Percentiles rank a stretch among this genome's conserved stretches.
Conservation (phyloP, 2,113 vertebrate genomes). For the Oreotrochilus melanogaster region DNA sequence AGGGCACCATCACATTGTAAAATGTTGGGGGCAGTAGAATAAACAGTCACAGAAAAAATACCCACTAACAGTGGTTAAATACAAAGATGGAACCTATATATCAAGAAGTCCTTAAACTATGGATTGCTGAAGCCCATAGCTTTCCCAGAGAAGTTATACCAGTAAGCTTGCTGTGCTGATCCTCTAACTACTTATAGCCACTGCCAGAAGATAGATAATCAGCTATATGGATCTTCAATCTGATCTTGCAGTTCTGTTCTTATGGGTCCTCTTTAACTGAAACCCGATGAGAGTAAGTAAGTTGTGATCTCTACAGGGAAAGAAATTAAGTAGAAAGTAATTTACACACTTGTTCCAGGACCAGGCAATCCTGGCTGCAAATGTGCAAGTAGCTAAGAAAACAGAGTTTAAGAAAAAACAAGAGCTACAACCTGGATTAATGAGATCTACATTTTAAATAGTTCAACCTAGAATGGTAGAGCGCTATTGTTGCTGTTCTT, state of each 20-base stretch:
- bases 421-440: background rate
- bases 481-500: background rate
- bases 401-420: background rate
- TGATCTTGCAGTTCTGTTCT: background rate
- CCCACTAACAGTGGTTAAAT: background rate
- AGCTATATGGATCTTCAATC: background rate
- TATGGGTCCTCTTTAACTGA: background rate
- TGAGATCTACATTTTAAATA: slow-evolving; percentile 42
- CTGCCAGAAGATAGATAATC: background rate
- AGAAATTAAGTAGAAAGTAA: background rate
- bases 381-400: background rate
- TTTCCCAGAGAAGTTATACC: background rate
- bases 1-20: background rate
- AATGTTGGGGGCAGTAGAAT: rapidly evolving
- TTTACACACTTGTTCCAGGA: background rate
- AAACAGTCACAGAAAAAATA: background rate
- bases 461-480: slow-evolving; percentile 49
- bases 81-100: background rate
- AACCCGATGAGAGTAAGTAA: background rate
- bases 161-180: background rate
- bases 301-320: background rate
- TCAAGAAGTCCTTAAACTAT: background rate
- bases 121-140: background rate
- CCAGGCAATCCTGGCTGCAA: background rate
- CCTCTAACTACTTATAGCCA: background rate